Evolutionary conservation across 2,113 vertebrate species (phyloP), one percentile per base, ranked within the genome.

Genomic region (Catharus bicknelli): DNA sequence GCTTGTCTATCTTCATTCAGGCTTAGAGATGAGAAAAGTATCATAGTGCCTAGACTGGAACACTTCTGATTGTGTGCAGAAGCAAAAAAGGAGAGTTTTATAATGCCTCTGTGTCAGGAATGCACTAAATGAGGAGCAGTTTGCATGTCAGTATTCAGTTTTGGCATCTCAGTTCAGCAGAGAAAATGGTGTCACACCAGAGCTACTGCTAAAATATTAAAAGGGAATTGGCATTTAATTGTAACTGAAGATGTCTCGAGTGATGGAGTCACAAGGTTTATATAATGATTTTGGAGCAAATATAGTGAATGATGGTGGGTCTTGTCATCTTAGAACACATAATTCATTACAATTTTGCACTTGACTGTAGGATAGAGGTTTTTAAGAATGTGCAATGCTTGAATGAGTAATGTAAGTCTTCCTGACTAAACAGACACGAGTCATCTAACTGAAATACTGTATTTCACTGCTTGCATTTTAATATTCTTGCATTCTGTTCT

Each of bases 1-100:
- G 23, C 2, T 69, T 6, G 6, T 86, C 13, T 57, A 0, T 69
- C 23, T 69, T 74, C 0, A 0, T 62, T 86, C 34, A 59, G 66
- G 13, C 32, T 86, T 88, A 55, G 13, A 40, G 22, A 10, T 62
- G 16, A 73, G 10, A 9, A 40, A 59, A 66, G 13, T 61, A 23
- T 48, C 27, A 18, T 7, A 6, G 7, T 72, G 29, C 13, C 72
- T 73, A 23, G 30, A 3, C 18, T 69, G 47, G 16, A 91, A 40
- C 2, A 3, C 10, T 83, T 76, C 43, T 61, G 50, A 27, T 64
- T 34, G 18, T 17, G 7, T 53, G n/a, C 45, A 54, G 45, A 88
- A 68, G 30, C 30, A 64, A 61, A 66, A 76, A 76, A 16, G 15
- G 36, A 30, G 11, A 43, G 13, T 70, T 87, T 82, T 64, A 25